Evolutionary conservation across 1,140 invertebrate genomes (phyloP).

Genomic region (Monochamus saltuarius): DNA sequence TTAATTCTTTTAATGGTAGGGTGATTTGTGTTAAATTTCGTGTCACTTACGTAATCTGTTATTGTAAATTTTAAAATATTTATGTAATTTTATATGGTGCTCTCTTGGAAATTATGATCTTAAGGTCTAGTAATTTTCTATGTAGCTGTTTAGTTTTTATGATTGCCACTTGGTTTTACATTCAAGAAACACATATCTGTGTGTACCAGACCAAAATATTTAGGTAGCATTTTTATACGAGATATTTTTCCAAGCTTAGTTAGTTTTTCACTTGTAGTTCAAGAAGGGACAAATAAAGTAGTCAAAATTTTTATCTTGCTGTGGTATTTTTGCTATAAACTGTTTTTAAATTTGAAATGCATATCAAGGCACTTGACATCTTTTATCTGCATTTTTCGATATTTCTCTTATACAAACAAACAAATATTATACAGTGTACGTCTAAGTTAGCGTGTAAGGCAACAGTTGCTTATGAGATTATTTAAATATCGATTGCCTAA

Average conservation of each 20-base stretch:
- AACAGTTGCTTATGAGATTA: conserved; percentile 25
- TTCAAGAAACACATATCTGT: conserved; percentile 41
- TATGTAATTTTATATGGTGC: conserved; percentile 24
- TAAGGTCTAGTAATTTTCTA: neutral
- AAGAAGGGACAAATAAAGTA: conserved; percentile 33
- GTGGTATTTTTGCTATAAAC: conserved; percentile 41
- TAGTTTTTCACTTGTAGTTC: conserved; percentile 19
- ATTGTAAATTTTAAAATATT: conserved; percentile 21
- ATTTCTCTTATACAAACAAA: conserved; percentile 1
- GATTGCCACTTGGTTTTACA: conserved; percentile 15
- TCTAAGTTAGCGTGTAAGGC: conserved; percentile 9
- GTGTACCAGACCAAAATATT: conserved; percentile 44
- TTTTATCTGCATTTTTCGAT: neutral
- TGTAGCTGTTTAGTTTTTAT: conserved; percentile 15
- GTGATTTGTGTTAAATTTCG: conserved; percentile 14
- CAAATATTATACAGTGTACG: conserved; percentile 5
- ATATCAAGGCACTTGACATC: conserved; percentile 37
- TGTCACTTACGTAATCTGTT: conserved; percentile 12
- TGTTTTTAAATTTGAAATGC: conserved; percentile 30
- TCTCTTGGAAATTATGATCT: conserved; percentile 21
- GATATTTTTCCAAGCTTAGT: conserved; percentile 44
- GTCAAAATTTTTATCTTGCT: conserved; percentile 28
- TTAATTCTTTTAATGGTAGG: conserved; percentile 17
- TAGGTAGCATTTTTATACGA: conserved; percentile 43
- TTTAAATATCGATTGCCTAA: conserved; percentile 20